Percentiles rank a stretch among this genome's conserved stretches.
These are phyloP conservation scores for Eilema griseolum DNA, from an alignment of 2,888 invertebrate genomes.

Conservation along the genomic window DNA sequence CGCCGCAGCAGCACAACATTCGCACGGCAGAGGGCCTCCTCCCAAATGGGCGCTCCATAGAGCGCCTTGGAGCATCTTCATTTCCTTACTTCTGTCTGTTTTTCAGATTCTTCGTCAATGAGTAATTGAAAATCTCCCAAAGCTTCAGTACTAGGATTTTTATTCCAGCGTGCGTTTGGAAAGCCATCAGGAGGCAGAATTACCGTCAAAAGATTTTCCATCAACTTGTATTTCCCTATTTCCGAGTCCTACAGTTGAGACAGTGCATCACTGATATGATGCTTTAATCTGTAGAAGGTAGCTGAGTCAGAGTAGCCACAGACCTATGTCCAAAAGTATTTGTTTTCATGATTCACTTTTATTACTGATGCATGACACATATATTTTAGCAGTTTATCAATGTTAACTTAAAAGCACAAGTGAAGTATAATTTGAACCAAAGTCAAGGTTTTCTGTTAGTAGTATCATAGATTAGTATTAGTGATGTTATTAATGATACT, in stretches of 20 bases:
- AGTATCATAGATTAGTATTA: background rate
- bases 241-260: too few relatives aligned
- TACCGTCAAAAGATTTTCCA: constrained; percentile 96
- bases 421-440: background rate
- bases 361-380: too few relatives aligned
- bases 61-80: too few relatives aligned
- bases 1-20: too few relatives aligned
- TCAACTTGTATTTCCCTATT: constrained; percentile 96
- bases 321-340: too few relatives aligned
- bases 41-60: too few relatives aligned
- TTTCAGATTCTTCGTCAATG: constrained; percentile 90
- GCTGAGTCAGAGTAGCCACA: too few relatives aligned
- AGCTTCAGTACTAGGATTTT: constrained; percentile 91
- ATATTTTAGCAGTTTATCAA: too few relatives aligned
- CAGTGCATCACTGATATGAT: too few relatives aligned
- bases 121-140: constrained; percentile 94
- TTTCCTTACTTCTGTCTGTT: background rate
- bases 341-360: too few relatives aligned
- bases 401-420: background rate
- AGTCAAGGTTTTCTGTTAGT: background rate
- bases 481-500: background rate
- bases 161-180: constrained; percentile 96
- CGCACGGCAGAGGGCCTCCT: too few relatives aligned
- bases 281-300: too few relatives aligned
- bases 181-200: constrained; percentile 95